Percentiles rank a stretch among this genome's conserved stretches.
Evolutionary conservation across 2,797 vertebrate genomes (phyloP).

Genomic region (Lates japonicus): DNA sequence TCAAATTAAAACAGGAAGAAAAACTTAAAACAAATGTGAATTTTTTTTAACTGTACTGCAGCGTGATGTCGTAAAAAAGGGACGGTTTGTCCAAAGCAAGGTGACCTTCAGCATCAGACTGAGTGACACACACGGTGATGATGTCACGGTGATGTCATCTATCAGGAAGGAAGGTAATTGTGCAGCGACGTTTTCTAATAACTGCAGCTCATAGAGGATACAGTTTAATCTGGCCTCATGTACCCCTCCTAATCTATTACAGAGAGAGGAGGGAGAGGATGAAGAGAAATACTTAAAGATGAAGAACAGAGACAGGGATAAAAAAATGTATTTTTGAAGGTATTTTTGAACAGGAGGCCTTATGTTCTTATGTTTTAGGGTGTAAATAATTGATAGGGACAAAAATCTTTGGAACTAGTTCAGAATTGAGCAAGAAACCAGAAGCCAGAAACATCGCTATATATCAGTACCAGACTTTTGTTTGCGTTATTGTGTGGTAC

Average conservation of each 20-base stretch:
- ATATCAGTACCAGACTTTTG: too few relatives aligned
- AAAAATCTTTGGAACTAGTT: too few relatives aligned
- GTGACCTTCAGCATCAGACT: slow-evolving; percentile 63
- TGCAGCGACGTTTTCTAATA: slow-evolving; percentile 50
- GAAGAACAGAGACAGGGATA: too few relatives aligned
- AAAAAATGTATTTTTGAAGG: too few relatives aligned
- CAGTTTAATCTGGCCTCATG: slow-evolving; percentile 27
- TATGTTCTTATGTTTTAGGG: too few relatives aligned
- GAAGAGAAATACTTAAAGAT: neutral
- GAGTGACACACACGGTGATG: slow-evolving; percentile 38
- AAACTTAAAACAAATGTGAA: neutral
- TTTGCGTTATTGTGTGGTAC: too few relatives aligned
- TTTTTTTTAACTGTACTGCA: neutral
- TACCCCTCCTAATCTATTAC: slow-evolving; percentile 38
- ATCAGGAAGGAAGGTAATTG: slow-evolving; percentile 57
- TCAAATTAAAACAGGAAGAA: too few relatives aligned
- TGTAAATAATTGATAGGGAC: too few relatives aligned
- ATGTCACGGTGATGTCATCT: slow-evolving; percentile 69
- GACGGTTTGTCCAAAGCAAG: slow-evolving; percentile 51
- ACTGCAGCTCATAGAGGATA: slow-evolving; percentile 34
- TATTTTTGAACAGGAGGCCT: too few relatives aligned
- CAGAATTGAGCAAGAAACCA: too few relatives aligned
- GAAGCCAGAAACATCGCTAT: too few relatives aligned
- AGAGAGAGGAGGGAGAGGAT: neutral
- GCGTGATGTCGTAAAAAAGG: neutral